Evolutionary conservation across 2,797 vertebrate genomes (phyloP), one percentile per base, ranked within the genome.

Genomic region (Silurus aristotelis): DNA sequence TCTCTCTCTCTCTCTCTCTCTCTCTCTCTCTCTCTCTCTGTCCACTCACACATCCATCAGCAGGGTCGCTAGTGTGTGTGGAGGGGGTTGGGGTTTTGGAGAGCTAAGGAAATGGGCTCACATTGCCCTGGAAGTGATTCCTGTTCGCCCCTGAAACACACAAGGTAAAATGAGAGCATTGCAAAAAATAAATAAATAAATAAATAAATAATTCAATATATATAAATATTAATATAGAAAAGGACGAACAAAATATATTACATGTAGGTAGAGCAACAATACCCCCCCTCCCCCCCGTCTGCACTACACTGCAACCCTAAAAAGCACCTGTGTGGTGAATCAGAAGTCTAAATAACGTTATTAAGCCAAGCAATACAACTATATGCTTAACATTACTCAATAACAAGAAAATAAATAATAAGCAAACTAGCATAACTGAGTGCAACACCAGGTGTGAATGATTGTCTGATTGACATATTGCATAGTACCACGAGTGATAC

Each of bases 71-170:
- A 83, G 89, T 82, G 87, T 79, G 60, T 68, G 85, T 68, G 88
- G 89, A 85, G 85, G 64, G 22, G 52, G 66, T 70, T 82, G 90
- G 86, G 89, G 90, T 87, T 82, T 82, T 83, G 87, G 92, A 90
- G 90, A 86, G 89, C 90, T 90, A 93, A 95, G 94, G 94, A 95
- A 95, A 94, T 92, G 88, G 91, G 90, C 87, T 93, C 89, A 92
- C 93, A 31, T 89, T 95, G 94, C 94, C 94, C 95, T 95, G 95
- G 95, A 96, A 95, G 95, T 95, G 92, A 94, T 95, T 94, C 91
- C 70, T 64, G 91, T 90, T 90, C 92, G 82, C 92, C 92, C 91
- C 86, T 89, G 90, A 88, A 90, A 64, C n/a, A 46, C 82, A 91
- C 87, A 92, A 92, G 90, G 91, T 93, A 91, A 89, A 90, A 86